Evolutionary conservation across 2,797 vertebrate species (phyloP), one percentile per base, ranked within the genome.

Genomic region (Catostomus latipinnis): DNA sequence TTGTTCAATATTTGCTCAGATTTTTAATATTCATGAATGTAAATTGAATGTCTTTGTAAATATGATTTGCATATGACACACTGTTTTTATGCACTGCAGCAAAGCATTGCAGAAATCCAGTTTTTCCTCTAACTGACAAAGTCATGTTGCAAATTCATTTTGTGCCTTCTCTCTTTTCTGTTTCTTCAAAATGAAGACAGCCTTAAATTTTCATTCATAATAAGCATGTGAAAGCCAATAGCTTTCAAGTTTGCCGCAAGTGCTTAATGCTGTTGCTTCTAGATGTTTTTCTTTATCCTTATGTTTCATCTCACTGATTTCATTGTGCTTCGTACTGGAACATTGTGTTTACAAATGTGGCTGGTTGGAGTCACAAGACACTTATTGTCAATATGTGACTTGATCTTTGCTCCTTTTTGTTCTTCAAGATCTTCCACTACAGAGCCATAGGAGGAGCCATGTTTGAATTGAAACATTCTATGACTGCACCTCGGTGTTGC

Each of bases 141-240:
- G 13, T 65, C 6, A 46, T 5, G 12, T 67, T 70, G 57, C 63
- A 61, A 73, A 66, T 52, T 61, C 8, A 14, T 34, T 87, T 87
- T 65, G 86, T 90, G 78, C 53, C 0, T 80, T 52, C 86, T 82
- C 72, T 86, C 69, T 79, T 68, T n/a, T 81, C 81, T 87, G 68
- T 72, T 82, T 85, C 82, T 85, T 78, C 78, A 74, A 77, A 88
- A 76, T 6, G n/a, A 60, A 80, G 43, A 78, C 67, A 72, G 76
- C 88, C 87, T 91, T 88, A 87, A 82, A 86, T 74, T 81, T 85
- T 83, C 56, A 43, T 78, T 74, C 87, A 80, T 48, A 76, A 78
- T 73, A 86, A 88, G 89, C 87, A 92, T 91, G 87, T 87, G 56
- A 78, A 83, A 83, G 73, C 54, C 71, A 82, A 76, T 63, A 81